A percentile compares a stretch with the other conserved stretches of the same genome.
Evolutionary conservation across 2,113 vertebrate species (phyloP).

Genomic region (Cinclus mexicanus): DNA sequence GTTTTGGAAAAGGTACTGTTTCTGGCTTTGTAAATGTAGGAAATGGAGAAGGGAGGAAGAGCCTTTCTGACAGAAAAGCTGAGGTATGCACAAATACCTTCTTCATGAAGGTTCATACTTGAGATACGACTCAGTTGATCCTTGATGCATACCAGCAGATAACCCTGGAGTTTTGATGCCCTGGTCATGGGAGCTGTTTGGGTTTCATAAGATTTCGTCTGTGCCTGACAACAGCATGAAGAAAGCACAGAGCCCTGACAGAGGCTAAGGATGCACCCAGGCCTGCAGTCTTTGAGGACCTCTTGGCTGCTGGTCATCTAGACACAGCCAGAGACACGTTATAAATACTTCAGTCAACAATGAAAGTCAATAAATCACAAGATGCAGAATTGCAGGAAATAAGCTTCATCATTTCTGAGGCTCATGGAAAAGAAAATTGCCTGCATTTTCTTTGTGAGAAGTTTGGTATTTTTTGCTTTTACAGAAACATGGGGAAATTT

Average conservation of each 20-base stretch:
- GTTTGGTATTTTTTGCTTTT: background rate
- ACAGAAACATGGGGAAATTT: background rate
- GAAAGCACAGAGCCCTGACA: too few species aligned
- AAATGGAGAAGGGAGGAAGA: background rate
- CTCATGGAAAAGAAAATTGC: background rate
- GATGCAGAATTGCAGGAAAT: background rate
- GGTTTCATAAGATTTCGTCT: background rate
- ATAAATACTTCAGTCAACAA: background rate
- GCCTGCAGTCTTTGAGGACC: too few species aligned
- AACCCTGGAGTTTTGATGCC: background rate
- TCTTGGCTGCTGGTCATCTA: background rate
- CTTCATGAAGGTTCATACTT: background rate
- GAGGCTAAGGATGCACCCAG: too few species aligned
- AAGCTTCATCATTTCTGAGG: background rate
- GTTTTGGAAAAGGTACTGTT: fast-evolving
- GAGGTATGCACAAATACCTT: background rate
- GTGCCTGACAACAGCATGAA: too few species aligned
- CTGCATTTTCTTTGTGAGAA: background rate
- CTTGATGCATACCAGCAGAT: background rate
- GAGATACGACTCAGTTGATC: background rate
- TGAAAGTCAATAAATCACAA: background rate
- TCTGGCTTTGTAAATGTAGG: background rate
- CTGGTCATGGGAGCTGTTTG: background rate
- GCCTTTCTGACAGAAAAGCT: background rate
- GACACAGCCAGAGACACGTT: background rate